A percentile compares a stretch with the other conserved stretches of the same genome.
Conservation (phyloP, 1,140 invertebrate genomes). For the Drosophila nasuta region DNA sequence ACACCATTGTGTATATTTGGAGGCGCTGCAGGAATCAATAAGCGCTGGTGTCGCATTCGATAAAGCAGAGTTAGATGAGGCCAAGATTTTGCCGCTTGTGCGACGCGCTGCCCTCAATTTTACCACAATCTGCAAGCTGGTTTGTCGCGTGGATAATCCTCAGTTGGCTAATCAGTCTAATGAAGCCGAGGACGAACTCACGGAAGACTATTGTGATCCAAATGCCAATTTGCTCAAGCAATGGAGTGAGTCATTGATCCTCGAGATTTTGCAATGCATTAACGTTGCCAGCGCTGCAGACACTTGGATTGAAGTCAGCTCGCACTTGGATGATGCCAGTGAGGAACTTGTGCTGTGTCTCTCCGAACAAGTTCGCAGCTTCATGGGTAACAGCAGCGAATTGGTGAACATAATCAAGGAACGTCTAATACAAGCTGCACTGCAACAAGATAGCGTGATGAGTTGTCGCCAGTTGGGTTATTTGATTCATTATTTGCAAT, state of each 20-base stretch:
- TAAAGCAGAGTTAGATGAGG: conserved; percentile 25
- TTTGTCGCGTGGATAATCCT: conserved; percentile 49
- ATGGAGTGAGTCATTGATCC: conserved; percentile 67
- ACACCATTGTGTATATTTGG: conserved; percentile 57
- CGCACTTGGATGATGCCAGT: background rate
- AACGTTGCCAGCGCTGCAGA: conserved; percentile 55
- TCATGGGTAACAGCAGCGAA: conserved; percentile 63
- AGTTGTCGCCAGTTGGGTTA: conserved; percentile 56
- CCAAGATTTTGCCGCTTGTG: conserved; percentile 35
- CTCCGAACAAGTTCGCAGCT: conserved; percentile 57
- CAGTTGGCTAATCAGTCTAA: conserved; percentile 25
- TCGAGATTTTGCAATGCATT: conserved; percentile 59
- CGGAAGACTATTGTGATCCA: conserved; percentile 81
- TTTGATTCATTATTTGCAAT: conserved; percentile 54
- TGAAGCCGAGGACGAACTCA: conserved; percentile 73
- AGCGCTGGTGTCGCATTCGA: conserved; percentile 50
- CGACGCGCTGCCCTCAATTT: conserved; percentile 61
- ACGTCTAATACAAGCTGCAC: conserved; percentile 40
- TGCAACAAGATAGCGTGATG: conserved; percentile 51
- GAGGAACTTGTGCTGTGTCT: conserved; percentile 57
- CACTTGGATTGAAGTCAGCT: conserved; percentile 53
- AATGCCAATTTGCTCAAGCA: conserved; percentile 75
- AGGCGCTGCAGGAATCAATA: conserved; percentile 41
- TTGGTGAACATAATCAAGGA: conserved; percentile 64
- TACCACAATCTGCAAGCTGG: conserved; percentile 63